phyloP scores from a whole-genome alignment of 2,113 vertebrate genomes.

The Thunnus thynnus region DNA sequence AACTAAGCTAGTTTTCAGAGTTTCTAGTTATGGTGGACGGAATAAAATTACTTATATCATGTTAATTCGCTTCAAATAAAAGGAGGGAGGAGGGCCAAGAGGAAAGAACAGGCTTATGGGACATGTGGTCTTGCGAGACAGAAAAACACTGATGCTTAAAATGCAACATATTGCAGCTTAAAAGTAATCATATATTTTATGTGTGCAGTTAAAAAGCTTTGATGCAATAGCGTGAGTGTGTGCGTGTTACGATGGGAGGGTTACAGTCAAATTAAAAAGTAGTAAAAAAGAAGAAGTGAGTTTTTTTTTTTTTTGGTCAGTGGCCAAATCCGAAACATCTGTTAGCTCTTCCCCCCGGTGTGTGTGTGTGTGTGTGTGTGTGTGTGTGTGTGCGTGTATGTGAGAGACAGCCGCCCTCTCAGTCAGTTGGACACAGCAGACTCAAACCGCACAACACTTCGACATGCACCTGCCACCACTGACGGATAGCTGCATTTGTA shows the following conservation, averaged over 20 bases:
- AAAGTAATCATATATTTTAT: no score
- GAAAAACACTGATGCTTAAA: not conserved
- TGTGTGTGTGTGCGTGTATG: not conserved
- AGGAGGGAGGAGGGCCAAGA: no score
- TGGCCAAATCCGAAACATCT: constrained; percentile 69
- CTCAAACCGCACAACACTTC: constrained; percentile 51
- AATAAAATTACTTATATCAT: no score
- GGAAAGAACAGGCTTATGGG: no score
- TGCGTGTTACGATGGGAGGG: not conserved
- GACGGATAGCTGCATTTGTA: constrained; percentile 39
- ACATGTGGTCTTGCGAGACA: no score
- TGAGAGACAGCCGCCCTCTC: constrained; percentile 32
- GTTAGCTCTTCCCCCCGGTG: constrained; percentile 47
- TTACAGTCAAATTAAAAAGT: constrained; percentile 43
- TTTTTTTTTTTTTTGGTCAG: constrained; percentile 42
- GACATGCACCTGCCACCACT: constrained; percentile 64
- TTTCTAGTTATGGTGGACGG: no score
- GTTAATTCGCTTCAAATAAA: no score
- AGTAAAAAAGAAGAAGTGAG: constrained; percentile 59
- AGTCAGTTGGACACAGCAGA: constrained; percentile 51
- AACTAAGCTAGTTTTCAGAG: no score
- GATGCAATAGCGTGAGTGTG: not conserved
- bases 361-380: constrained; percentile 21
- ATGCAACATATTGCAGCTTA: no score
- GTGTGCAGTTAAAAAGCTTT: not conserved